Evolutionary conservation across 2,888 invertebrate genomes (phyloP).

Genomic region (Pogonocherus hispidulus): DNA sequence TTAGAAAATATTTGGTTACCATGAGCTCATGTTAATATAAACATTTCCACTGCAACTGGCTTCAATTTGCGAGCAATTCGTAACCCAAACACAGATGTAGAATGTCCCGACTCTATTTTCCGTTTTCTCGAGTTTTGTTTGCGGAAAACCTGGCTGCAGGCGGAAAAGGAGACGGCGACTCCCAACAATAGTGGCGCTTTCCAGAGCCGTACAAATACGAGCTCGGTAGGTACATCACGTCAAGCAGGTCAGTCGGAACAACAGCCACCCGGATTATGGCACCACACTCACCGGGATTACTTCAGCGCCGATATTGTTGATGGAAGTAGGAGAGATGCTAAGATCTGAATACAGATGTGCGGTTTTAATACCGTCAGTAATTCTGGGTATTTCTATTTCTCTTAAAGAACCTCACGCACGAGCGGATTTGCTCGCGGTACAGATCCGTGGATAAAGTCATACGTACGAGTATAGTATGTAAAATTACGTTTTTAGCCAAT

Average conservation of each 20-base stretch:
- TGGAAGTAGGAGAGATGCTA: conserved; percentile 49
- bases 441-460: no score
- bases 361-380: conserved; percentile 36
- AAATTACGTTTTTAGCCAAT: no score
- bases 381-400: conserved; percentile 14
- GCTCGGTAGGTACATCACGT: conserved; percentile 46
- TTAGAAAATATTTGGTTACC: no score
- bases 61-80: not conserved
- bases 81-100: not conserved
- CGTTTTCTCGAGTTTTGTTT: not conserved
- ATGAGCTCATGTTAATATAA: no score
- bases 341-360: conserved; percentile 52
- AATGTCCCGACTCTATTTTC: not conserved
- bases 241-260: conserved; percentile 56
- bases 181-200: conserved; percentile 1
- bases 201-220: conserved; percentile 44
- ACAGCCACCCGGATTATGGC: conserved; percentile 51
- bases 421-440: no score
- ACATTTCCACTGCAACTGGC: no score
- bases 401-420: no score
- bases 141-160: not conserved
- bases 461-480: no score
- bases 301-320: conserved; percentile 54
- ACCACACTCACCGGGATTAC: conserved; percentile 56
- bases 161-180: not conserved